These are phyloP conservation scores for Drosophila koepferae DNA, from an alignment of 2,888 invertebrate genomes.

Conservation along the genomic window DNA sequence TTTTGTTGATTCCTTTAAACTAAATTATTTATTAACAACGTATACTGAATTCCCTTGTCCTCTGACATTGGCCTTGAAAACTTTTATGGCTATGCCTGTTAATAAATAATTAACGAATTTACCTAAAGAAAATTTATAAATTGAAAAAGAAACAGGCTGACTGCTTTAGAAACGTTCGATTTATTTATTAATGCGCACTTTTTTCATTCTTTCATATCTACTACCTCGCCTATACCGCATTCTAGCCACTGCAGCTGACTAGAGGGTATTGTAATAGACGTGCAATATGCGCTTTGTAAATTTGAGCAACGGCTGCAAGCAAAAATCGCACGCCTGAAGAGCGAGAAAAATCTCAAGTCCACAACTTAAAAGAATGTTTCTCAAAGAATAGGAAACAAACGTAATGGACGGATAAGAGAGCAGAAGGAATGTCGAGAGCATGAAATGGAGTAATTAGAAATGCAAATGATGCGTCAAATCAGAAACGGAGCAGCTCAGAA, in stretches of 20 bases:
- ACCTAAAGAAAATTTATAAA: too few relatives aligned
- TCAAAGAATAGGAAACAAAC: slow-evolving; percentile 35
- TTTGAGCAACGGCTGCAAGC: slow-evolving; percentile 32
- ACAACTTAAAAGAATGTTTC: slow-evolving; percentile 33
- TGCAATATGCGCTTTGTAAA: slow-evolving; percentile 16
- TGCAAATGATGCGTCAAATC: slow-evolving; percentile 64
- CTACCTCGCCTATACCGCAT: too few relatives aligned
- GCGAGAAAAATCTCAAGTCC: slow-evolving; percentile 12
- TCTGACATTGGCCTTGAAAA: not conserved
- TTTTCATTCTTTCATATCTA: not conserved
- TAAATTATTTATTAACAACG: too few relatives aligned
- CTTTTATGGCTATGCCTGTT: not conserved
- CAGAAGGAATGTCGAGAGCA: slow-evolving; percentile 9
- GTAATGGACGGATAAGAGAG: slow-evolving; percentile 9
- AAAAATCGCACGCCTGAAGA: slow-evolving; percentile 46
- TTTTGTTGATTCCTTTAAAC: not conserved
- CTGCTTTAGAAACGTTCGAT: not conserved
- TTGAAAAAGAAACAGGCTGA: not conserved
- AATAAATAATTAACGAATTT: not conserved
- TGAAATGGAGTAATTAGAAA: slow-evolving; percentile 66
- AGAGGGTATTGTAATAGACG: not conserved
- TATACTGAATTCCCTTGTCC: not conserved
- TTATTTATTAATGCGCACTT: not conserved
- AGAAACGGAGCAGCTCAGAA: slow-evolving; percentile 31
- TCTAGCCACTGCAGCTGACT: not conserved